Conservation (phyloP, 37 sponge, comb jelly and placozoan genomes). For the Dysidea cf. avara region DNA sequence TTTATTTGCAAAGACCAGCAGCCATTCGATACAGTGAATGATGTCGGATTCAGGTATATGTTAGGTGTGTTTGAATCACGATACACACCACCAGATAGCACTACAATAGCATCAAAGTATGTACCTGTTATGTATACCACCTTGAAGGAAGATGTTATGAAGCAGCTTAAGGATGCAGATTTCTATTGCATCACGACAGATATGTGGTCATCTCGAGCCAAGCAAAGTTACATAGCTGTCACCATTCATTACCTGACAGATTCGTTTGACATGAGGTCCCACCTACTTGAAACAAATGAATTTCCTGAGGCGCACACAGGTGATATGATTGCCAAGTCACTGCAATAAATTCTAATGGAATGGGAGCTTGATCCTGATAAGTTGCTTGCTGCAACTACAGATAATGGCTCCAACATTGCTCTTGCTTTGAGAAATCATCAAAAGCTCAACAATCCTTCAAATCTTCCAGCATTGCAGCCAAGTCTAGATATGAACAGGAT, state of each 20-base stretch:
- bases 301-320: conserved; percentile 40
- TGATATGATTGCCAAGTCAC: conserved; percentile 12
- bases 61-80: conserved; percentile 26
- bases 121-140: conserved; percentile 13
- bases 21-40: conserved; percentile 17
- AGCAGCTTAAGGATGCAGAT: no score
- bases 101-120: not conserved
- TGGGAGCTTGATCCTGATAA: conserved; percentile 7
- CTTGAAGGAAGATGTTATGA: conserved; percentile 2
- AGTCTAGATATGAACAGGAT: no score
- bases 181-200: conserved; percentile 33
- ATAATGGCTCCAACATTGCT: conserved; percentile 18
- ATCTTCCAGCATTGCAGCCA: no score
- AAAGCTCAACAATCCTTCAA: no score
- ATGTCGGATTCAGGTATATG: conserved; percentile 33
- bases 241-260: conserved; percentile 23
- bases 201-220: conserved; percentile 43
- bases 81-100: conserved; percentile 23
- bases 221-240: conserved; percentile 30
- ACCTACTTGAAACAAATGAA: conserved; percentile 23
- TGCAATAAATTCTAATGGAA: conserved; percentile 10
- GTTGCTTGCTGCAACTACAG: conserved; percentile 13
- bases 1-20: conserved; percentile 15
- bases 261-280: not conserved
- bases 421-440: not conserved